Conservation (phyloP, 2,797 vertebrate species). For the Clarias fuscus region DNA sequence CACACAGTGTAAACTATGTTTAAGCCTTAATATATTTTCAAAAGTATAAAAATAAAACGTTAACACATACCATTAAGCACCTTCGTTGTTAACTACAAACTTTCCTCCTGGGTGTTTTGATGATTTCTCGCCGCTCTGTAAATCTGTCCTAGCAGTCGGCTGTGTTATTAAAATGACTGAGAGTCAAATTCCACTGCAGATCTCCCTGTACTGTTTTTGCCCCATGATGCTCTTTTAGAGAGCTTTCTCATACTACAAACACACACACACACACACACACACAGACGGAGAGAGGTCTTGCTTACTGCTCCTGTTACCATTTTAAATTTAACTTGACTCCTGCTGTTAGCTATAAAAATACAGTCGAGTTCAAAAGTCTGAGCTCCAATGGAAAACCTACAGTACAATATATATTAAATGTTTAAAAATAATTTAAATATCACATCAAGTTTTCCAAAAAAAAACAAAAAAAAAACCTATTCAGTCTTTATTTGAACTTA, state of each 20-base stretch:
- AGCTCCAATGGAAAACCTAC: not conserved
- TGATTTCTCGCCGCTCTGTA: not conserved
- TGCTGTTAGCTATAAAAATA: constrained; percentile 37
- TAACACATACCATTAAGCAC: not conserved
- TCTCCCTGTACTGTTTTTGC: constrained; percentile 7
- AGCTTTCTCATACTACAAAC: constrained; percentile 7
- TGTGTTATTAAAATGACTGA: not conserved
- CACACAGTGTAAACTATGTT: not conserved
- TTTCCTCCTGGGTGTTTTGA: not conserved
- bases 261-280: constrained; percentile 8
- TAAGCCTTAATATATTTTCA: not conserved
- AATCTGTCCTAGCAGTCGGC: not conserved
- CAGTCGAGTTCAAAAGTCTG: constrained; percentile 4
- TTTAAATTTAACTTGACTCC: constrained; percentile 14
- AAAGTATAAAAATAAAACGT: not conserved
- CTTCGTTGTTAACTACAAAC: not conserved
- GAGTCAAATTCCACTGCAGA: constrained; percentile 22
- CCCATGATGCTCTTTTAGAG: constrained; percentile 24
- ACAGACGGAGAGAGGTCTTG: not conserved
- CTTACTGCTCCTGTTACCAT: not conserved
- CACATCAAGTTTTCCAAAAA: not conserved
- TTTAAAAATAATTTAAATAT: constrained; percentile 17
- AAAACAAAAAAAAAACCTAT: not conserved
- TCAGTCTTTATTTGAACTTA: not conserved
- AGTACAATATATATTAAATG: not conserved